phyloP scores from a whole-genome alignment of 2,113 vertebrate genomes.

The Microcebus griseorufus region DNA sequence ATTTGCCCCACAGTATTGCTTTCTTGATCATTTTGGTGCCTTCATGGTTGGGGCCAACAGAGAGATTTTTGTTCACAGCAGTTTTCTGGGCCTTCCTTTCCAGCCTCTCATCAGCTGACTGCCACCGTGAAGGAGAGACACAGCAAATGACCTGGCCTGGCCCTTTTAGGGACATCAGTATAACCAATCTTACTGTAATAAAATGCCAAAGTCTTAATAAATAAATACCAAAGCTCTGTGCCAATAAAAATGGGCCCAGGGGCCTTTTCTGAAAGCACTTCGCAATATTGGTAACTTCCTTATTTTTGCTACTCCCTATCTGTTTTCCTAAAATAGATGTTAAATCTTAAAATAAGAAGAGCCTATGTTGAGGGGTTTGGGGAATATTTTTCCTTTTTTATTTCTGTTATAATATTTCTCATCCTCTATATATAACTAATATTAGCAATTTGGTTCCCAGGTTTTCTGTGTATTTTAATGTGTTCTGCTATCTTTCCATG shows the following conservation, averaged over 20 bases:
- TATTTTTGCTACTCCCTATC: not conserved
- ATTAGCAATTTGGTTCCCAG: not conserved
- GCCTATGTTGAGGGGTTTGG: not conserved
- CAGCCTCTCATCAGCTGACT: not conserved
- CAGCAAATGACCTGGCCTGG: not conserved
- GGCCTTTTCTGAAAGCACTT: not conserved
- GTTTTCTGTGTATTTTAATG: not conserved
- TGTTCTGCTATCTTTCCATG: not conserved
- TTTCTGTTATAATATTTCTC: not conserved
- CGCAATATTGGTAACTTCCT: not conserved
- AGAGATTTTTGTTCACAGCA: not conserved
- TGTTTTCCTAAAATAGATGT: not conserved
- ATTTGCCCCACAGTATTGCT: not conserved
- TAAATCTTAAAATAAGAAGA: slow-evolving; percentile 34
- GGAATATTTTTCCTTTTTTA: not conserved
- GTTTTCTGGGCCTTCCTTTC: not conserved
- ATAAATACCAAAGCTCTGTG: slow-evolving; percentile 12
- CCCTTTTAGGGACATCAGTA: not conserved
- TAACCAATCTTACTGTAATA: not conserved
- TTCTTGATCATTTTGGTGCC: not conserved
- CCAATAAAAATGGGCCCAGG: not conserved
- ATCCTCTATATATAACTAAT: not conserved
- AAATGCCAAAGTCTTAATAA: not conserved
- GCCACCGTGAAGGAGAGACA: not conserved
- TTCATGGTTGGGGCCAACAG: not conserved